These are phyloP conservation scores for Aspidiotus rigidus DNA, from an alignment of 2,888 invertebrate genomes.

Conservation along the genomic window DNA sequence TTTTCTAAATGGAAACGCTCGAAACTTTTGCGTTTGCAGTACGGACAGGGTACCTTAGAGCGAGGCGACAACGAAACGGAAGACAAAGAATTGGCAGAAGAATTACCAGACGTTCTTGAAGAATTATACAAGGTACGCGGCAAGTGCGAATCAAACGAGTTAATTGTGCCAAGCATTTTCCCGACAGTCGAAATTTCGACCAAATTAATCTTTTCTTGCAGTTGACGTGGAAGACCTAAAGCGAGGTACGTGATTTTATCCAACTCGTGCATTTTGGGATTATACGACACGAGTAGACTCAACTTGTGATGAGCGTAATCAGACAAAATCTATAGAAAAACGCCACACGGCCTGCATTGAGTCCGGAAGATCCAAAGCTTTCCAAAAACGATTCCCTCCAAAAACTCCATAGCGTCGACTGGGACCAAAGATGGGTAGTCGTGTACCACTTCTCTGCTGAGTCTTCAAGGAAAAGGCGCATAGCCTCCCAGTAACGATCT, in stretches of 20 bases:
- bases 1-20: background rate
- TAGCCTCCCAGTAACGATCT: background rate
- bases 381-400: constrained; percentile 1
- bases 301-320: background rate
- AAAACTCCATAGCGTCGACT: background rate
- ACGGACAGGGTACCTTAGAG: too few species aligned
- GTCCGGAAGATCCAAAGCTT: background rate
- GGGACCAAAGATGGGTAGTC: background rate
- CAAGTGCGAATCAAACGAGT: background rate
- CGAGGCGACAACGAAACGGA: too few species aligned
- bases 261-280: background rate
- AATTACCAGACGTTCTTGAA: background rate
- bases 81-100: too few species aligned
- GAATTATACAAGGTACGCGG: too few species aligned
- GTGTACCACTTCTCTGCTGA: background rate
- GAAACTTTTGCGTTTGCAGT: background rate
- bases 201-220: background rate
- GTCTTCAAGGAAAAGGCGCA: background rate
- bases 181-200: background rate
- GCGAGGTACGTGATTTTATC: background rate
- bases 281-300: background rate
- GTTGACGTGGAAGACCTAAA: background rate
- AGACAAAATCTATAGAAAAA: background rate
- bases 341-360: background rate
- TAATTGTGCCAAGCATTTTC: background rate